Conservation (phyloP, 2,113 vertebrate genomes). For the Pachycephala philippinensis region DNA sequence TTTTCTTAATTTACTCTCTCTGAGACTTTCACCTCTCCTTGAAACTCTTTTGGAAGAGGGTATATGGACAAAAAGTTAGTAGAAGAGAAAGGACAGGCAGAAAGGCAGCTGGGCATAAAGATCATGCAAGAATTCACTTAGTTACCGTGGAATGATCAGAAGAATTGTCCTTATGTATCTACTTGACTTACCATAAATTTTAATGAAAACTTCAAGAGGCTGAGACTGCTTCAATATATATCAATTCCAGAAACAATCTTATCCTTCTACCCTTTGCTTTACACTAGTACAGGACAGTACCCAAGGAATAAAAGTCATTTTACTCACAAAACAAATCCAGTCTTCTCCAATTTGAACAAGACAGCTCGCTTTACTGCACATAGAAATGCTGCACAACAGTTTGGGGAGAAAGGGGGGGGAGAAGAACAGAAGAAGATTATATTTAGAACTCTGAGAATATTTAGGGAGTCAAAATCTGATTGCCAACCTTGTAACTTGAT, state of each 20-base stretch:
- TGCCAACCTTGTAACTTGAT: conserved; percentile 10
- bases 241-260: background rate
- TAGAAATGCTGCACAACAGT: background rate
- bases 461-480: conserved; percentile 27
- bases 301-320: background rate
- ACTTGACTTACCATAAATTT: background rate
- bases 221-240: background rate
- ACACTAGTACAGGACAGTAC: background rate
- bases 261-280: background rate
- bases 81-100: background rate
- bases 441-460: conserved; percentile 14
- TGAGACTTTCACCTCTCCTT: background rate
- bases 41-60: background rate
- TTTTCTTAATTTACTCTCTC: background rate
- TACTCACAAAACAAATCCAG: background rate
- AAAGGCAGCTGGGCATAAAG: background rate
- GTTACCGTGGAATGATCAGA: background rate
- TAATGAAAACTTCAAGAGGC: background rate
- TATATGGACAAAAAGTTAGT: background rate
- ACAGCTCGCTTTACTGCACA: background rate
- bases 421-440: background rate
- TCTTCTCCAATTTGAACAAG: background rate
- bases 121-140: background rate
- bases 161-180: background rate
- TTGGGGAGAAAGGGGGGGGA: background rate